A percentile compares a stretch with the other conserved stretches of the same genome.
Evolutionary conservation across 2,888 invertebrate genomes (phyloP).

Genomic region (Rhagophthalmus giganteus): DNA sequence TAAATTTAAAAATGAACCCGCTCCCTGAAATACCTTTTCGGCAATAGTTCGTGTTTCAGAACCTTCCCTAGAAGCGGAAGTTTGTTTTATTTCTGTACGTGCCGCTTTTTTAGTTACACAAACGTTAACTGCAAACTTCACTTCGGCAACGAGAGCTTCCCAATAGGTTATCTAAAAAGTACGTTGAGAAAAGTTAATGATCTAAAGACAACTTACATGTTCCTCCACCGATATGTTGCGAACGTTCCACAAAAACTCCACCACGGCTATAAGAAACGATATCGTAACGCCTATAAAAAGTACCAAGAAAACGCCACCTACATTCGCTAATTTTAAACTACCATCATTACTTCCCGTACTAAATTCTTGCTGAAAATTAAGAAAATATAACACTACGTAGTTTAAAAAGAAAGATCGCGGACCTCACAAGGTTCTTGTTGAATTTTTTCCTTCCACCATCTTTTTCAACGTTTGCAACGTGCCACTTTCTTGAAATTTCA

Average conservation of each 20-base stretch:
- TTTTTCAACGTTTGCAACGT: constrained; percentile 78
- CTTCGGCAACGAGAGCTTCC: constrained; percentile 71
- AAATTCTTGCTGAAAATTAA: not conserved
- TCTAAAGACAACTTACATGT: constrained; percentile 61
- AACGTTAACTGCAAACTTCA: constrained; percentile 72
- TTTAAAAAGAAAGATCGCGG: not conserved
- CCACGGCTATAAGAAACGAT: constrained; percentile 73
- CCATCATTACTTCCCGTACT: constrained; percentile 6
- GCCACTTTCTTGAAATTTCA: constrained; percentile 88
- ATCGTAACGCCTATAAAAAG: constrained; percentile 72
- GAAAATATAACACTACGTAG: not conserved
- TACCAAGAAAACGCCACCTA: constrained; percentile 90
- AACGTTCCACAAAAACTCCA: constrained; percentile 86
- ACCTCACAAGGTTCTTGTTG: constrained; percentile 43
- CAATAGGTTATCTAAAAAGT: constrained; percentile 65
- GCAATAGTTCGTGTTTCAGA: constrained; percentile 25
- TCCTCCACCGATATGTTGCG: constrained; percentile 76
- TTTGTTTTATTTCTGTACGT: constrained; percentile 14
- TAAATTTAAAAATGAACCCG: constrained; percentile 30
- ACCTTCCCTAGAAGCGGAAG: constrained; percentile 4
- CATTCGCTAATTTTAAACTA: constrained; percentile 78
- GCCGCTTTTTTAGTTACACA: constrained; percentile 74
- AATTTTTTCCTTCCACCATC: constrained; percentile 85
- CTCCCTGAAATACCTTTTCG: constrained; percentile 27
- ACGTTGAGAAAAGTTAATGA: not conserved